Evolutionary conservation across 2,888 invertebrate genomes (phyloP).

Genomic region (Hypena proboscidalis): DNA sequence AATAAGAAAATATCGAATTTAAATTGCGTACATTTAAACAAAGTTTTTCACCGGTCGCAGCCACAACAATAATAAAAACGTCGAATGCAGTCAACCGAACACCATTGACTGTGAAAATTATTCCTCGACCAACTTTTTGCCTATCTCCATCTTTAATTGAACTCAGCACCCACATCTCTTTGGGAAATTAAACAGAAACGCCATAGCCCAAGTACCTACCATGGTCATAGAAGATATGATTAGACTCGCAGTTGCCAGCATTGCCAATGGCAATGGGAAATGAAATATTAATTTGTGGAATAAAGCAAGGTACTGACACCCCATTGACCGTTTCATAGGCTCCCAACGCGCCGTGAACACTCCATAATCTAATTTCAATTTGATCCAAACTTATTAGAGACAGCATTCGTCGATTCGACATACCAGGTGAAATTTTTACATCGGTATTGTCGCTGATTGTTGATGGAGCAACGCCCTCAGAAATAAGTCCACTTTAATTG

Average conservation of each 20-base stretch:
- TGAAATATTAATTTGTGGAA: slow-evolving; percentile 75
- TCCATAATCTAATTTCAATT: slow-evolving; percentile 81
- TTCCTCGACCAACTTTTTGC: slow-evolving; percentile 66
- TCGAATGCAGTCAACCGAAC: slow-evolving; percentile 65
- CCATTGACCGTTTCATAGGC: slow-evolving; percentile 80
- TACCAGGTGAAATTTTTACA: slow-evolving; percentile 66
- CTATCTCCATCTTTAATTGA: slow-evolving; percentile 63
- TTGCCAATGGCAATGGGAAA: slow-evolving; percentile 61
- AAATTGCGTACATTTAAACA: slow-evolving; percentile 53
- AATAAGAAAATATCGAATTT: slow-evolving; percentile 47
- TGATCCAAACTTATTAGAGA: slow-evolving; percentile 71
- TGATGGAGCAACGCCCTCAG: slow-evolving; percentile 66
- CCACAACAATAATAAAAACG: slow-evolving; percentile 64
- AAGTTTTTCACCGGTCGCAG: slow-evolving; percentile 55
- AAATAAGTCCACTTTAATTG: slow-evolving; percentile 76
- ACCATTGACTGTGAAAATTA: slow-evolving; percentile 64
- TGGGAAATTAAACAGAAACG: slow-evolving; percentile 44
- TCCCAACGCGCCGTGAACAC: slow-evolving; percentile 73
- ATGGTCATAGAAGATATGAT: slow-evolving; percentile 36
- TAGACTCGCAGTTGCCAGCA: slow-evolving; percentile 38
- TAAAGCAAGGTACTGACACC: slow-evolving; percentile 70
- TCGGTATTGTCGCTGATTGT: slow-evolving; percentile 72
- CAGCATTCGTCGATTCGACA: slow-evolving; percentile 71
- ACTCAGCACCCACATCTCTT: slow-evolving; percentile 46
- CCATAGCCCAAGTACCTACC: slow-evolving; percentile 15